phyloP scores from a whole-genome alignment of 2,113 vertebrate species.

The Scytalopus superciliaris region DNA sequence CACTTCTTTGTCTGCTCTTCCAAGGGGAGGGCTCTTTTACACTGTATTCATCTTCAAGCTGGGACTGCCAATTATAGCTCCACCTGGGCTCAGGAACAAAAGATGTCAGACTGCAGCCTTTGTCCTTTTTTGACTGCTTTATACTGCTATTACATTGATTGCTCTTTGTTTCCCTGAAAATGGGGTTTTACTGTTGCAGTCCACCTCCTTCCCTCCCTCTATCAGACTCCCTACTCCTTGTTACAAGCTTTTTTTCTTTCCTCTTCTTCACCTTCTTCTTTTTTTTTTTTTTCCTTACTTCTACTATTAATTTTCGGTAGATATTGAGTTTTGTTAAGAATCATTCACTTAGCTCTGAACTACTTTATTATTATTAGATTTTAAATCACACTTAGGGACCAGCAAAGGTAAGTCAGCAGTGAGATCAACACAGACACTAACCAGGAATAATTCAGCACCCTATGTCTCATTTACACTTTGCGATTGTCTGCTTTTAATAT shows the following conservation, averaged over 20 bases:
- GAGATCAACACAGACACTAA: neutral
- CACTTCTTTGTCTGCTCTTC: slow-evolving; percentile 32
- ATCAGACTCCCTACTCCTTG: neutral
- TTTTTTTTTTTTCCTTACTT: neutral
- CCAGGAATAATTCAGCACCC: neutral
- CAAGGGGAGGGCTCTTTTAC: neutral
- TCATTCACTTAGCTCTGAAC: neutral
- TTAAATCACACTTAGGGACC: slow-evolving; percentile 1
- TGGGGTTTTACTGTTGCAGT: slow-evolving; percentile 11
- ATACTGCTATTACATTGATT: slow-evolving; percentile 39
- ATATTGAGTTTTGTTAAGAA: neutral
- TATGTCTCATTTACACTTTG: slow-evolving; percentile 12
- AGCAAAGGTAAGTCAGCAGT: slow-evolving; percentile 7
- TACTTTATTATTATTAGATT: slow-evolving; percentile 17
- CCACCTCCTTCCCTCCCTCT: slow-evolving; percentile 11
- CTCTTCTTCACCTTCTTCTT: too few relatives aligned
- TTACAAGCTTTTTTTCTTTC: neutral
- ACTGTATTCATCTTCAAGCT: neutral
- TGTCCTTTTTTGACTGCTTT: slow-evolving; percentile 43
- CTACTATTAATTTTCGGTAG: neutral
- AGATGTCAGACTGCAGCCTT: slow-evolving; percentile 5
- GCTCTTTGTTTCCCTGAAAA: slow-evolving; percentile 46
- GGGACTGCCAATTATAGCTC: slow-evolving; percentile 7
- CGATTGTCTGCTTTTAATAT: slow-evolving; percentile 45
- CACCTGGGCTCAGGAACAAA: slow-evolving; percentile 22